These are phyloP conservation scores for Pecten maximus DNA, from an alignment of 2,888 invertebrate species.

Conservation along the genomic window DNA sequence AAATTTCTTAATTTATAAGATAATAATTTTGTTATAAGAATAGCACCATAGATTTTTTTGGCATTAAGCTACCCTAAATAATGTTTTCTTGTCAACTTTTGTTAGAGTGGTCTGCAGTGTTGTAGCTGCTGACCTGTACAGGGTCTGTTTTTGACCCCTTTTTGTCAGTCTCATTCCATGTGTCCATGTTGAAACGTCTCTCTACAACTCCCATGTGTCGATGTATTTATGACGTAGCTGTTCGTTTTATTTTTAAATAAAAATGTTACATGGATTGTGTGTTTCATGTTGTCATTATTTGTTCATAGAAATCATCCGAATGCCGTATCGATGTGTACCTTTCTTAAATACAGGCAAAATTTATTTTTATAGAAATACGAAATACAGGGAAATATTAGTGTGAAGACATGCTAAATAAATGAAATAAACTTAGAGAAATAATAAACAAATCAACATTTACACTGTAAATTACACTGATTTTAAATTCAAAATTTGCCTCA, in stretches of 20 bases:
- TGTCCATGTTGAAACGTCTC: neutral
- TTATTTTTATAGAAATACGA: no score
- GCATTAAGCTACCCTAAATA: neutral
- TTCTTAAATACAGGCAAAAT: no score
- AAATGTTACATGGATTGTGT: neutral
- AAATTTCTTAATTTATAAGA: neutral
- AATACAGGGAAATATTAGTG: no score
- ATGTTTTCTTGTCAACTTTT: neutral
- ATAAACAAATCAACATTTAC: no score
- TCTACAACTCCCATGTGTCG: slow-evolving; percentile 28
- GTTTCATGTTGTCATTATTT: neutral
- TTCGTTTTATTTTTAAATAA: slow-evolving; percentile 33
- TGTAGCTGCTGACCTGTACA: neutral
- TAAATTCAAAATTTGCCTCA: no score
- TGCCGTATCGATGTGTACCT: no score
- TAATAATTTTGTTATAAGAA: neutral
- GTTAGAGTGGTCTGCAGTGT: neutral
- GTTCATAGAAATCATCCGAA: no score
- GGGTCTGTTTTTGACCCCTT: neutral
- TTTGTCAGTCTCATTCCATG: neutral
- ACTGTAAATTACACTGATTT: no score
- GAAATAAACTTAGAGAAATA: no score
- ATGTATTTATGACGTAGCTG: slow-evolving; percentile 31
- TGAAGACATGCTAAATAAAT: no score
- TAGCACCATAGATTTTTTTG: neutral